Conservation (phyloP, 2,888 invertebrate genomes). For the Melolontha melolontha region DNA sequence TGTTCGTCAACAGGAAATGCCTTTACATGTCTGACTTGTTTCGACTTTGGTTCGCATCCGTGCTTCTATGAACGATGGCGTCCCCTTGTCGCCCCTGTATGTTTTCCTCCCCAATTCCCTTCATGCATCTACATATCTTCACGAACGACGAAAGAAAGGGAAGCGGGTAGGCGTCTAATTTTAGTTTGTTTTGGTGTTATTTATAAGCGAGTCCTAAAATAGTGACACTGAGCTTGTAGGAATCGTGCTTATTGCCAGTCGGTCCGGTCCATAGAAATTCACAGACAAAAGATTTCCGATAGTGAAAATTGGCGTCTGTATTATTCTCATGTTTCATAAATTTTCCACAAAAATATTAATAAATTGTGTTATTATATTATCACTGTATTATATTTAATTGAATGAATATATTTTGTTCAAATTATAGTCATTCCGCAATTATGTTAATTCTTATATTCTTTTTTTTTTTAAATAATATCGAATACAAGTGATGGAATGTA, state of each 20-base stretch:
- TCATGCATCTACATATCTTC: slow-evolving; percentile 42
- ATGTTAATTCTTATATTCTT: too few species aligned
- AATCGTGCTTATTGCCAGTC: slow-evolving; percentile 20
- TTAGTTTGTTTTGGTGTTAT: slow-evolving; percentile 46
- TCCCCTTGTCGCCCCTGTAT: slow-evolving; percentile 35
- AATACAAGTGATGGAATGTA: too few species aligned
- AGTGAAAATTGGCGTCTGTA: too few species aligned
- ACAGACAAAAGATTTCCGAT: slow-evolving; percentile 23
- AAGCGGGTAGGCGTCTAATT: slow-evolving; percentile 41
- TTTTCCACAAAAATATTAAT: too few species aligned
- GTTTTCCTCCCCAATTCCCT: slow-evolving; percentile 32
- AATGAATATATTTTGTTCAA: too few species aligned
- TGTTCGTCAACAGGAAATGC: slow-evolving; percentile 50
- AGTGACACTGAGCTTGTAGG: slow-evolving; percentile 30
- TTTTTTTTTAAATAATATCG: too few species aligned
- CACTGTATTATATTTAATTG: too few species aligned
- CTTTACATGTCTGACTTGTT: slow-evolving; percentile 46
- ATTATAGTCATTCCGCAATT: too few species aligned
- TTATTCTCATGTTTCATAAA: too few species aligned
- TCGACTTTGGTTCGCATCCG: slow-evolving; percentile 32
- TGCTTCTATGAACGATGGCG: slow-evolving; percentile 33
- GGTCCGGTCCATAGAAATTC: slow-evolving; percentile 26
- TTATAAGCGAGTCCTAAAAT: slow-evolving; percentile 40
- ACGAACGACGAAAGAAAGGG: slow-evolving; percentile 38
- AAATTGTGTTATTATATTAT: too few species aligned